Evolutionary conservation across 2,113 vertebrate genomes (phyloP).

Genomic region (Misgurnus mizolepis): DNA sequence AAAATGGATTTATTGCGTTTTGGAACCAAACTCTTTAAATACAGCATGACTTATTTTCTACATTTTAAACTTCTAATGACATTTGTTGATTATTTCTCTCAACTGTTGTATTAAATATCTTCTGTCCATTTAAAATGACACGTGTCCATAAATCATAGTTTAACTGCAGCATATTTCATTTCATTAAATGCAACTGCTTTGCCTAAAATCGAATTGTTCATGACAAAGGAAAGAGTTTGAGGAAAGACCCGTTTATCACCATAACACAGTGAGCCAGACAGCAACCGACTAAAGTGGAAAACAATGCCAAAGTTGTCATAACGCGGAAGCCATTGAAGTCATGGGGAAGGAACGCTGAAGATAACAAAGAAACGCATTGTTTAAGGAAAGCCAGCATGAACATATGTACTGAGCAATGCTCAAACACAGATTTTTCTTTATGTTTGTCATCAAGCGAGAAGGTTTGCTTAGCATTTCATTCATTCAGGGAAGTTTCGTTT

Average conservation of each 20-base stretch:
- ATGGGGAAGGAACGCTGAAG: background rate
- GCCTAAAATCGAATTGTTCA: background rate
- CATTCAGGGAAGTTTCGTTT: conserved; percentile 4
- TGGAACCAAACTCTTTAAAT: too few species aligned
- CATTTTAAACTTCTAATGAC: background rate
- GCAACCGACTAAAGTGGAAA: background rate
- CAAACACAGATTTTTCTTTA: background rate
- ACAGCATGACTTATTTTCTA: too few species aligned
- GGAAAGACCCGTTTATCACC: background rate
- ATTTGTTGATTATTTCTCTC: background rate
- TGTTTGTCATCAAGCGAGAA: background rate
- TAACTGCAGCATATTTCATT: conserved; percentile 18
- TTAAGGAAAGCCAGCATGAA: conserved; percentile 42
- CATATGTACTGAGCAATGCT: conserved; percentile 1
- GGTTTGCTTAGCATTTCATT: background rate
- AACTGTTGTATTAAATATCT: background rate
- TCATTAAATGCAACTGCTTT: background rate
- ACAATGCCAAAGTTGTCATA: background rate
- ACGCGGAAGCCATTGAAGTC: conserved; percentile 1
- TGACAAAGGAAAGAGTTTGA: background rate
- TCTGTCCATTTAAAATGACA: background rate
- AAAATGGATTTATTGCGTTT: too few species aligned
- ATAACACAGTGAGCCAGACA: background rate
- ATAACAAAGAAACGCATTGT: conserved; percentile 40
- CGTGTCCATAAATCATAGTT: background rate